Percentiles rank a stretch among this genome's conserved stretches.
These are phyloP conservation scores for Phocoena phocoena DNA, from an alignment of 2,113 vertebrate species.

Conservation along the genomic window DNA sequence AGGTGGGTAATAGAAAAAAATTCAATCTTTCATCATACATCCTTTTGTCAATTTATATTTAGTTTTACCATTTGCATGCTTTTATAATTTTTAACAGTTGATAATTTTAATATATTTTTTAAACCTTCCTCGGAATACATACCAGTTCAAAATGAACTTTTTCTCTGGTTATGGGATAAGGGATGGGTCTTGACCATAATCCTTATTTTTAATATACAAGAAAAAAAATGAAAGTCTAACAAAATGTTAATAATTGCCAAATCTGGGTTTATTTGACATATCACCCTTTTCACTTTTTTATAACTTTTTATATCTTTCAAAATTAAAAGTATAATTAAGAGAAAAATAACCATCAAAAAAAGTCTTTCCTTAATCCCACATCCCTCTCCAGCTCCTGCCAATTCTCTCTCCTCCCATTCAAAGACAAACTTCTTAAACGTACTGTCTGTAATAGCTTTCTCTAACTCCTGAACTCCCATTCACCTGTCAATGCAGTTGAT, in stretches of 20 bases:
- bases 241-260: not conserved
- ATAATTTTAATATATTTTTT: not conserved
- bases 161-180: not conserved
- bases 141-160: slow-evolving; percentile 3
- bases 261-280: not conserved
- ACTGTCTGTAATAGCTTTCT: not conserved
- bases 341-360: not conserved
- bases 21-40: not conserved
- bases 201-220: not conserved
- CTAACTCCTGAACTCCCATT: not conserved
- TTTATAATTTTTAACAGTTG: not conserved
- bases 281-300: not conserved
- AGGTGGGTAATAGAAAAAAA: not conserved
- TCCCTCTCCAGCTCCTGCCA: not conserved
- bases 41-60: not conserved
- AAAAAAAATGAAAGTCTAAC: not conserved
- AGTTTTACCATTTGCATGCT: not conserved
- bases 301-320: not conserved
- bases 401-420: not conserved
- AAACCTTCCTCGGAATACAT: not conserved
- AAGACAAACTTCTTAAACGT: not conserved
- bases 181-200: not conserved
- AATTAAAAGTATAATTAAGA: not conserved
- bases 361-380: not conserved
- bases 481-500: not conserved